phyloP scores from a whole-genome alignment of 2,797 vertebrate genomes.

The Gymnothorax reevesii region DNA sequence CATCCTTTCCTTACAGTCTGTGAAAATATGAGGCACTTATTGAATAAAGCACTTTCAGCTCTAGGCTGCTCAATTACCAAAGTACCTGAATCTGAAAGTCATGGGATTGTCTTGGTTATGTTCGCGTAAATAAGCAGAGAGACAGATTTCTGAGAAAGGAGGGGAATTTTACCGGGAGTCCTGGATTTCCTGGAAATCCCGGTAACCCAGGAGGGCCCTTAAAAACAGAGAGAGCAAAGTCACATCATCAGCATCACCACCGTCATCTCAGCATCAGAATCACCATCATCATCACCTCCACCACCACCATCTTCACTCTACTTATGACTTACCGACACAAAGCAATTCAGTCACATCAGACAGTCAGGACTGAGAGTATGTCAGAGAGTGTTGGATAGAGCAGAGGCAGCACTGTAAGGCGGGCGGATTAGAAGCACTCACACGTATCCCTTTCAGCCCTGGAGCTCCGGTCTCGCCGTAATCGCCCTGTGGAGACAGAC shows the following conservation, averaged over 20 bases:
- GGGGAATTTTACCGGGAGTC: constrained; percentile 80
- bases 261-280: background rate
- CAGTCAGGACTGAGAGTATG: background rate
- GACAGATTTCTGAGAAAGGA: background rate
- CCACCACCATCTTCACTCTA: background rate
- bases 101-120: background rate
- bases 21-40: too few species aligned
- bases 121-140: background rate
- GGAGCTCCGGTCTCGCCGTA: constrained; percentile 79
- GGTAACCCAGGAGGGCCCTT: constrained; percentile 86
- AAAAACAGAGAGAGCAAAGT: constrained; percentile 46
- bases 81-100: background rate
- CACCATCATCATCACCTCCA: background rate
- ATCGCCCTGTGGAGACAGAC: constrained; percentile 77
- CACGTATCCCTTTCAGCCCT: constrained; percentile 90
- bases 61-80: background rate
- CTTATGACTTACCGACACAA: background rate
- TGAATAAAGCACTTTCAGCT: too few species aligned
- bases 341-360: background rate
- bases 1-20: too few species aligned
- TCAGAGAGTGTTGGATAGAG: background rate
- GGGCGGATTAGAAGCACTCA: constrained; percentile 66
- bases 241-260: background rate
- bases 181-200: constrained; percentile 92
- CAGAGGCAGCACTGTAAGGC: background rate